phyloP scores from a whole-genome alignment of 2,113 vertebrate genomes.

The Megaceryle torquata region DNA sequence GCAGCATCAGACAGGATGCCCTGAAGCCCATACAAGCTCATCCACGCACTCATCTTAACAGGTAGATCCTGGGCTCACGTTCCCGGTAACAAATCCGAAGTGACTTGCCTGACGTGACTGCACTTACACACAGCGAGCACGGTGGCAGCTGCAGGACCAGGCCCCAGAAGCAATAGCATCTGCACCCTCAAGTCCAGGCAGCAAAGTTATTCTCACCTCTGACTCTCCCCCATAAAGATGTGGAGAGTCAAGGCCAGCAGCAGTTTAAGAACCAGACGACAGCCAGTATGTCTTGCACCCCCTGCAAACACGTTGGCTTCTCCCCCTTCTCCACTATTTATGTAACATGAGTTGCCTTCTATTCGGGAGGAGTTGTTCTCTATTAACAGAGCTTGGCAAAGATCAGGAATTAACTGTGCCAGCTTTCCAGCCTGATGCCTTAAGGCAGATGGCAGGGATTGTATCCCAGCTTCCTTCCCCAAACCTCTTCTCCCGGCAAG shows the following conservation, averaged over 20 bases:
- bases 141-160: not conserved
- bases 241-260: not conserved
- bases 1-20: not conserved
- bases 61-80: not conserved
- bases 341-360: not conserved
- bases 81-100: not conserved
- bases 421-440: not conserved
- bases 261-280: not conserved
- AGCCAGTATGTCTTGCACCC: not conserved
- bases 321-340: not conserved
- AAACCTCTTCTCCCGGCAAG: not conserved
- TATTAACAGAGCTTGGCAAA: constrained; percentile 62
- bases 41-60: not conserved
- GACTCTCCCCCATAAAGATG: not conserved
- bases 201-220: not conserved
- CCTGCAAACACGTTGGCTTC: not conserved
- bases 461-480: not conserved
- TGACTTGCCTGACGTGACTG: not conserved
- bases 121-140: not conserved
- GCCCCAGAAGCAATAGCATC: not conserved
- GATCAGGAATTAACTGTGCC: not conserved
- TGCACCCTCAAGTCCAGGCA: not conserved
- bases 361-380: not conserved
- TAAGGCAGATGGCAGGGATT: constrained; percentile 55
- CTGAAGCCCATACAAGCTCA: not conserved